Evolutionary conservation across 2,797 vertebrate genomes (phyloP).

Genomic region (Pelochelys cantorii): DNA sequence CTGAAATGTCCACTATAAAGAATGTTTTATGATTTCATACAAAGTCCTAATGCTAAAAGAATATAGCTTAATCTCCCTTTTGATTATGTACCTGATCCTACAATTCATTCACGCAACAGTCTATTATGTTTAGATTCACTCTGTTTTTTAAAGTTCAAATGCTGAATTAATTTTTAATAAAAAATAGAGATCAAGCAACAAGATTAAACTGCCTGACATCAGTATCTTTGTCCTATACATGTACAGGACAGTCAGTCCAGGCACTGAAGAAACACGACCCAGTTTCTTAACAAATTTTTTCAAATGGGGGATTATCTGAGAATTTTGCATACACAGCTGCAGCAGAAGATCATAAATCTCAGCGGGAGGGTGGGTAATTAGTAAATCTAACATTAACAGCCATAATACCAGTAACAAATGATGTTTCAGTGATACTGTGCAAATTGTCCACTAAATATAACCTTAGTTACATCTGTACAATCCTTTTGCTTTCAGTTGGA

Average conservation of each 20-base stretch:
- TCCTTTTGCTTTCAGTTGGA: not conserved
- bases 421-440: not conserved
- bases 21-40: not conserved
- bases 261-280: fast-evolving
- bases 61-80: not conserved
- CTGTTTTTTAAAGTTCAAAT: not conserved
- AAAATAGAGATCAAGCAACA: not conserved
- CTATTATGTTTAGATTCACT: fast-evolving
- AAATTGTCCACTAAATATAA: not conserved
- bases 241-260: not conserved
- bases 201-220: not conserved
- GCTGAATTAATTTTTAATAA: not conserved
- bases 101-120: not conserved
- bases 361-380: not conserved
- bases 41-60: not conserved
- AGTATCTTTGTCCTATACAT: not conserved
- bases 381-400: not conserved
- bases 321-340: not conserved
- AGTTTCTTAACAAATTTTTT: fast-evolving
- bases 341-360: not conserved
- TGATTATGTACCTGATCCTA: not conserved
- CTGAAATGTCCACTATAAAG: not conserved
- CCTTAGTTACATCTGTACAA: not conserved
- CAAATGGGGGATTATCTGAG: fast-evolving
- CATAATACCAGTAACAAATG: not conserved